These are phyloP conservation scores for Buathra laborator DNA, from an alignment of 2,888 invertebrate species.

Conservation along the genomic window DNA sequence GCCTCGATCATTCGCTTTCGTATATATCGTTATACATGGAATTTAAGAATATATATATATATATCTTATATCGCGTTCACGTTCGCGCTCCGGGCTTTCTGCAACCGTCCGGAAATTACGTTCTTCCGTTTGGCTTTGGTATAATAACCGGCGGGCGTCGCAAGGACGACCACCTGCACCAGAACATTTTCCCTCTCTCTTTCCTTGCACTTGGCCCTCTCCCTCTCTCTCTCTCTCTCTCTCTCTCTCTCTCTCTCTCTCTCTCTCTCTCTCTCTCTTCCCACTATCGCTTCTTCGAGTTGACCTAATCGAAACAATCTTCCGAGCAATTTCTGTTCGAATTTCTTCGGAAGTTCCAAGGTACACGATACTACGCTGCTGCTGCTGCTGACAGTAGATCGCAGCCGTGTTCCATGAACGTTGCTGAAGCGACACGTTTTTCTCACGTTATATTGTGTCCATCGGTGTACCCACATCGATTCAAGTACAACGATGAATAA, in stretches of 20 bases:
- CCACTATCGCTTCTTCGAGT: slow-evolving; percentile 26
- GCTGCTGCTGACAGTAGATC: neutral
- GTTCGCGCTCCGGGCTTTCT: slow-evolving; percentile 27
- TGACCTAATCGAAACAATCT: slow-evolving; percentile 58
- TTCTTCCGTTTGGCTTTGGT: slow-evolving; percentile 64
- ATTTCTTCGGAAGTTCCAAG: slow-evolving; percentile 41
- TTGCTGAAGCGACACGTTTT: neutral
- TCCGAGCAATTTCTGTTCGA: slow-evolving; percentile 48
- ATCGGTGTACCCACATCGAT: neutral
- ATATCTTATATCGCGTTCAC: slow-evolving; percentile 33
- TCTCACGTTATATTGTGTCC: neutral
- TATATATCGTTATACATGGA: neutral
- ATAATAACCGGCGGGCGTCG: slow-evolving; percentile 56
- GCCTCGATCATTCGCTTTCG: slow-evolving; percentile 5
- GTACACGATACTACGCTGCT: neutral
- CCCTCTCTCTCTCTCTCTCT: neutral
- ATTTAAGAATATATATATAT: neutral
- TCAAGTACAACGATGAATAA: neutral
- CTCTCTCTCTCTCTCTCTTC: neutral
- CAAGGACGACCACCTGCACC: slow-evolving; percentile 40
- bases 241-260: neutral
- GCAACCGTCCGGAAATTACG: slow-evolving; percentile 64
- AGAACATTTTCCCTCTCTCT: slow-evolving; percentile 40
- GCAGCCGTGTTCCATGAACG: neutral
- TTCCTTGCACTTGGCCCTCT: neutral